Conservation (phyloP, 2,113 vertebrate genomes). For the Sinocyclocheilus rhinocerous region DNA sequence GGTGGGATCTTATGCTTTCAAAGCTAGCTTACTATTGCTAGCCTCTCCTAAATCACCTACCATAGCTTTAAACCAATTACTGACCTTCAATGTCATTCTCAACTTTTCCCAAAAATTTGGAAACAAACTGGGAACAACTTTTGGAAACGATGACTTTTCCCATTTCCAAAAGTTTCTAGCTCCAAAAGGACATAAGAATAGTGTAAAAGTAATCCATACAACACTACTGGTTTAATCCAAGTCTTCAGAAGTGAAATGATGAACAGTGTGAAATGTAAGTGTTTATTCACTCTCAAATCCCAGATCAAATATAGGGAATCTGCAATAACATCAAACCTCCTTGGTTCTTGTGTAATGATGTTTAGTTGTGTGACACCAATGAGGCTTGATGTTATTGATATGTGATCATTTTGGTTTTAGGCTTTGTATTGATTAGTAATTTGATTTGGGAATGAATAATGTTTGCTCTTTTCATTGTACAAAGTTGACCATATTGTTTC, state of each 20-base stretch:
- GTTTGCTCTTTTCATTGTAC: not conserved
- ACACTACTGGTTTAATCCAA: not conserved
- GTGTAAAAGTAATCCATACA: not conserved
- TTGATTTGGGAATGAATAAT: not conserved
- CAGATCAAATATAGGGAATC: not conserved
- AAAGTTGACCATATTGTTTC: not conserved
- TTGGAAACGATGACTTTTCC: not conserved
- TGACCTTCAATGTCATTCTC: not conserved
- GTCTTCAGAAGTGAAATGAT: not conserved
- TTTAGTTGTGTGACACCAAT: not conserved
- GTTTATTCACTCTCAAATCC: not conserved
- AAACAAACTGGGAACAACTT: not conserved
- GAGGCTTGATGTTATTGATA: not conserved
- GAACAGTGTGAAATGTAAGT: not conserved
- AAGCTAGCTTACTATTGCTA: too few species aligned
- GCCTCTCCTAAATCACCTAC: too few species aligned
- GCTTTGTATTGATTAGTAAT: not conserved
- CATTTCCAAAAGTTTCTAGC: not conserved
- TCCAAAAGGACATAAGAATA: not conserved
- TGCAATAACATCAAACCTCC: not conserved
- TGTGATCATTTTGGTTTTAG: not conserved
- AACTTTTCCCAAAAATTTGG: not conserved
- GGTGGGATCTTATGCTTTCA: too few species aligned
- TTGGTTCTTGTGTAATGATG: not conserved
- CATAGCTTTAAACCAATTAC: not conserved